These are phyloP conservation scores for Chinchilla lanigera DNA, from an alignment of 2,113 vertebrate genomes.

Conservation along the genomic window DNA sequence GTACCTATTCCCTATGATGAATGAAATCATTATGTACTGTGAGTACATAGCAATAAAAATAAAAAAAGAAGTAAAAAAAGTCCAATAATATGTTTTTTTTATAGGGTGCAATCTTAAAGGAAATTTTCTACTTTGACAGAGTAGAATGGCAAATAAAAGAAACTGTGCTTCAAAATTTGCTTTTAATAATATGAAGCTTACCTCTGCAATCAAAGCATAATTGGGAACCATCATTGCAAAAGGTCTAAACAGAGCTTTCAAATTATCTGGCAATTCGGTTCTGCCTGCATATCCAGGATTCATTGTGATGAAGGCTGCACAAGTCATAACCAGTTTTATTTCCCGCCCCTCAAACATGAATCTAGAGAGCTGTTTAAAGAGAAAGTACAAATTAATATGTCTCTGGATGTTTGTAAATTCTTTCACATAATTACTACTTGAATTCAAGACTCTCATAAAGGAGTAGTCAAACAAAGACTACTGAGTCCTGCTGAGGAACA, in stretches of 20 bases:
- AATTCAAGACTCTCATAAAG: not conserved
- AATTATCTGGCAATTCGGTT: constrained; percentile 93
- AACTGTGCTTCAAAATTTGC: not conserved
- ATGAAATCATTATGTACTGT: not conserved
- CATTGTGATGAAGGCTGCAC: constrained; percentile 95
- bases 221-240: constrained; percentile 96
- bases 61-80: not conserved
- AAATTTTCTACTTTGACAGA: not conserved
- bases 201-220: constrained; percentile 94
- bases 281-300: constrained; percentile 94
- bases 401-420: constrained; percentile 34
- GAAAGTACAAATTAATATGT: not conserved
- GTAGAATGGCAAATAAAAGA: constrained; percentile 21
- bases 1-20: not conserved
- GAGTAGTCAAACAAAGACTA: not conserved
- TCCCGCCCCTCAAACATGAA: constrained; percentile 95
- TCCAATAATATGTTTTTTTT: not conserved
- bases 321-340: constrained; percentile 92
- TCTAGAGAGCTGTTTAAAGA: constrained; percentile 86
- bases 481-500: not conserved
- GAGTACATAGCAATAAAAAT: not conserved
- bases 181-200: constrained; percentile 66
- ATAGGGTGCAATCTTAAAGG: not conserved
- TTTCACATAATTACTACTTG: constrained; percentile 86
- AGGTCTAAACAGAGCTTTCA: constrained; percentile 94